These are phyloP conservation scores for Oreonectes daqikongensis DNA, from an alignment of 2,797 vertebrate species.

Conservation along the genomic window DNA sequence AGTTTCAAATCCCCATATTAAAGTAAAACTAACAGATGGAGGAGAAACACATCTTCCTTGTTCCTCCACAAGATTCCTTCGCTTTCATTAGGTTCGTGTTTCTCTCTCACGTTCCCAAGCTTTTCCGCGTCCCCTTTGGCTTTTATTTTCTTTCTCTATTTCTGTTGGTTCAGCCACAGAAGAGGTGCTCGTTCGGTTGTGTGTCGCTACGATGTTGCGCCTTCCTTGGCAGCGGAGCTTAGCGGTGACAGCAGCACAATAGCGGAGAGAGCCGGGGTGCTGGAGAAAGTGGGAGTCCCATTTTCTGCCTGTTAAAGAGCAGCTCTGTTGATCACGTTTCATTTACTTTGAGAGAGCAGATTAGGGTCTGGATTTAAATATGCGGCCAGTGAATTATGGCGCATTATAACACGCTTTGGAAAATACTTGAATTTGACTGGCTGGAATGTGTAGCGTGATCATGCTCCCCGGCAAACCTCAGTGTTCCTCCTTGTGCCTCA, in stretches of 20 bases:
- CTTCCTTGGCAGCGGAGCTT: slow-evolving; percentile 43
- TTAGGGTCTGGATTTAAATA: slow-evolving; percentile 41
- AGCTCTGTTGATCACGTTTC: slow-evolving; percentile 41
- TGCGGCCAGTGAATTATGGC: slow-evolving; percentile 15
- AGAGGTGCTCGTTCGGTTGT: slow-evolving; percentile 28
- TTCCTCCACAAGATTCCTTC: neutral
- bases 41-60: neutral
- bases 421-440: slow-evolving; percentile 38
- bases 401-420: slow-evolving; percentile 37
- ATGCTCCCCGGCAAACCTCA: slow-evolving; percentile 12
- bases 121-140: slow-evolving; percentile 18
- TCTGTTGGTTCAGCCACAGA: slow-evolving; percentile 35
- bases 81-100: slow-evolving; percentile 8
- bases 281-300: slow-evolving; percentile 37
- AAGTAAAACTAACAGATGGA: slow-evolving; percentile 27
- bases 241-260: slow-evolving; percentile 43
- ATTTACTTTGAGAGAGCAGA: slow-evolving; percentile 43
- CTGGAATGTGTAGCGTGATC: slow-evolving; percentile 24
- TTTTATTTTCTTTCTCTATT: slow-evolving; percentile 30
- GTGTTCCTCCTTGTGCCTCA: slow-evolving; percentile 22
- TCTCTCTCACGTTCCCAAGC: neutral
- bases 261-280: slow-evolving; percentile 15
- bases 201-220: slow-evolving; percentile 19
- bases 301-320: slow-evolving; percentile 46
- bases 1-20: slow-evolving; percentile 36